Base-by-base conservation (phyloP, 2,797 vertebrate genomes). In the Philypnodon macrostomus region DNA sequence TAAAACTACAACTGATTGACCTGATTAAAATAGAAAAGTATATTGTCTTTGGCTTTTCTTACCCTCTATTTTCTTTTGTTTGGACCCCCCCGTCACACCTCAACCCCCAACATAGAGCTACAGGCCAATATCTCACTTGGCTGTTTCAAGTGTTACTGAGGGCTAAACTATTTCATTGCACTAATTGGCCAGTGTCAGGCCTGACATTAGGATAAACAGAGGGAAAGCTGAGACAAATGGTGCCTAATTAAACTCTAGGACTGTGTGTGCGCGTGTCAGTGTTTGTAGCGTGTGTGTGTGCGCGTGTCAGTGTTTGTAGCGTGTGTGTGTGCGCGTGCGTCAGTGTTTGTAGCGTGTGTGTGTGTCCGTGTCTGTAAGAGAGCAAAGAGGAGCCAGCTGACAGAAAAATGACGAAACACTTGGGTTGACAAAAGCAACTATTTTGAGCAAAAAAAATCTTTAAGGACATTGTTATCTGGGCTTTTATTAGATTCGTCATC, bases 141-240 rank as follows among this genome's bases (percentile, higher is more conserved):
- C 71, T 88, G 76, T 27, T 67, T 73, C 49, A 73, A 45, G 36
- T 60, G 37, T 83, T 83, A 83, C 77, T 80, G 85, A 82, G 87
- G 90, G 90, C 90, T 92, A 91, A 92, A 93, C 90, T 91, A 90
- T 93, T 93, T 91, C 90, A 89, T 90, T 87, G 76, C 81, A 85
- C 92, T 95, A 95, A 95, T 93, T 95, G 93, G 92, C 88, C 90
- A 87, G 80, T 90, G 90, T 91, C 87, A 87, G 80, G 88, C 81
- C 88, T 93, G 91, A 91, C 88, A 88, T 91, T 88, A 90, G 90
- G 87, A 91, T 93, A 94, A 94, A 94, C 92, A 93, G 89, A 88
- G 83, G 88, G 86, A 91, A 91, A 91, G 89, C 89, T 79, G 85
- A 92, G 91, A 93, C 90, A 93, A 94, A 93, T 91, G 91, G 89